Evolutionary conservation across 2,888 invertebrate genomes (phyloP), one percentile per base, ranked within the genome.

Genomic region (Bembecia ichneumoniformis): DNA sequence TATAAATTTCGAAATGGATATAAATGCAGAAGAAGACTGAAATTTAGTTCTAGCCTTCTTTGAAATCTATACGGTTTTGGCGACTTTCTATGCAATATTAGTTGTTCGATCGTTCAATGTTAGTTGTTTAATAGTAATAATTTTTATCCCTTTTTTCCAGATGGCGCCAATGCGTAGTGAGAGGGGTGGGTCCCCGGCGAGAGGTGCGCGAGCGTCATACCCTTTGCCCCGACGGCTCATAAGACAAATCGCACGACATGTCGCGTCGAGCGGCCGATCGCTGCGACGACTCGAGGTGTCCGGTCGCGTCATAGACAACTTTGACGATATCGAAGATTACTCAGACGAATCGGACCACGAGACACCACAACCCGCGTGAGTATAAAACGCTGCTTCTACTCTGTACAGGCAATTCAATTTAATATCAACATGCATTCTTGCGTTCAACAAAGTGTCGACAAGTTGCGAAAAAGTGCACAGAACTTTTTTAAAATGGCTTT

Each of bases 81-180:
- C 9, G 28, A 9, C 7, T 5, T 28, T 9, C 9, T 28, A 28
- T 28, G 7, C 28, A 28, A 9, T 28, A 28, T 28, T 28, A 28
- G 20, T 28, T 28, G 9, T 28, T 28, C 28, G 9, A 28, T 17
- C 17, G 17, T 20, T n/a, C n/a, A n/a, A n/a, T n/a, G n/a, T n/a
- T n/a, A 35, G 35, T 35, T 35, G 35, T 7, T 35, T 35, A 1
- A n/a, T n/a, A n/a, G 7, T 20, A 7, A 20, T 7, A 5, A 1
- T 5, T 20, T 20, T 7, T 10, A 13, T 40, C 40, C 40, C 40
- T 13, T 40, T 11, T 40, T 40, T 14, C 14, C 62, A 86, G 87
- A 86, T 87, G 87, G 87, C 86, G 74, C 86, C 87, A 60, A 87
- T 87, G 87, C 86, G 86, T 64, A 82, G 84, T 58, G 86, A 86